Percentiles rank a stretch among this genome's conserved stretches.
Evolutionary conservation across 1,140 invertebrate species (phyloP).

Genomic region (Panagrolaimus sp.): DNA sequence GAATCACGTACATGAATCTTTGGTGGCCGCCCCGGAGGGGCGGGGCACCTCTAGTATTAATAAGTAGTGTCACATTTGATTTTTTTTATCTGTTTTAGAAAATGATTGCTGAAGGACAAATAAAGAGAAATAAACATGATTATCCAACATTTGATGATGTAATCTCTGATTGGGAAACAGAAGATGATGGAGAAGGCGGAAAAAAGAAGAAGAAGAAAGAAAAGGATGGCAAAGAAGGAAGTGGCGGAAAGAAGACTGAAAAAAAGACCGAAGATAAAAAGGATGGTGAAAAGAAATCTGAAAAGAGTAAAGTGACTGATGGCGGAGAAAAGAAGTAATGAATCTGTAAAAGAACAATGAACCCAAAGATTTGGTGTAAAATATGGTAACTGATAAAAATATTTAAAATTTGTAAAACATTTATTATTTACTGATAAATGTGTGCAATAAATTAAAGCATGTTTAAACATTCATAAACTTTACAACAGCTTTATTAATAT

Average conservation of each 20-base stretch:
- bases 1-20: too few species aligned
- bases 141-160: conserved; percentile 16
- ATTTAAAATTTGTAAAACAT: too few species aligned
- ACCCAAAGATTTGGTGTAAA: too few species aligned
- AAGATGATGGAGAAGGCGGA: conserved; percentile 6
- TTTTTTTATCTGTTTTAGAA: not conserved
- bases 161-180: conserved; percentile 13
- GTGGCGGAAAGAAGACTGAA: not conserved
- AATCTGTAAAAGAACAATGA: too few species aligned
- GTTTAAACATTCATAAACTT: too few species aligned
- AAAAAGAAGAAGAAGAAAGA: not conserved
- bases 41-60: too few species aligned
- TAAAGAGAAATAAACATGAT: not conserved
- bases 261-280: not conserved
- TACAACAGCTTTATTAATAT: too few species aligned
- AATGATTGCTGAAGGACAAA: not conserved
- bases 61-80: not conserved
- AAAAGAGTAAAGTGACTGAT: not conserved
- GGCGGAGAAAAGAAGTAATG: not conserved
- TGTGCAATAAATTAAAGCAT: too few species aligned
- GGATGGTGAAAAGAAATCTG: not conserved
- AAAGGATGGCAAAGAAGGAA: not conserved
- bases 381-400: too few species aligned
- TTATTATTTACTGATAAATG: too few species aligned
- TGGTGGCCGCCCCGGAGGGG: too few species aligned